A percentile compares a stretch with the other conserved stretches of the same genome.
Evolutionary conservation across 1,140 invertebrate species (phyloP).

Genomic region (Meloidogyne chitwoodi): DNA sequence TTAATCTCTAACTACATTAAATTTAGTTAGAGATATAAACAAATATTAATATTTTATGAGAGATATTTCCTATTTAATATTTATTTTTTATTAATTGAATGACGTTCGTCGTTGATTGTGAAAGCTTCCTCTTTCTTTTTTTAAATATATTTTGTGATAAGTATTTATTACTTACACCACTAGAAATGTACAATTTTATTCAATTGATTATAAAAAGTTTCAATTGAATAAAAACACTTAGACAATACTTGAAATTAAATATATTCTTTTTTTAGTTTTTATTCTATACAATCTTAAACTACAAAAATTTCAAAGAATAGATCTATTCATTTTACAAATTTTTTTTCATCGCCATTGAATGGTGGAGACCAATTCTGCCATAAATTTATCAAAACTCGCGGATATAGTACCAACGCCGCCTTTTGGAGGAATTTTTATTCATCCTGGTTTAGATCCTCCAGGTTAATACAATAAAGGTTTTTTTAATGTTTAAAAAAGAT

Average conservation of each 20-base stretch:
- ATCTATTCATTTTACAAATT: neutral
- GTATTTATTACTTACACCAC: too few species aligned
- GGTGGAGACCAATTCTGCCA: neutral
- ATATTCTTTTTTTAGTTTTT: neutral
- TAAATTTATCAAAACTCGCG: neutral
- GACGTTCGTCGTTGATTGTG: neutral
- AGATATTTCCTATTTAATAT: neutral
- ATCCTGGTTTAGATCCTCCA: constrained; percentile 30
- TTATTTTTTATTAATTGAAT: neutral
- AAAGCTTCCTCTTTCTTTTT: neutral
- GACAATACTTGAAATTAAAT: neutral
- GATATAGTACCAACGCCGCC: neutral
- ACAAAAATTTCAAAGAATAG: neutral
- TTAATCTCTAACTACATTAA: neutral
- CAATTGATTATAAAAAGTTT: neutral
- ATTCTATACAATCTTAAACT: neutral
- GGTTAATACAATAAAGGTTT: neutral
- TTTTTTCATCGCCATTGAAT: neutral
- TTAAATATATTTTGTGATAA: neutral
- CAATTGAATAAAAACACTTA: neutral
- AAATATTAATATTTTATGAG: neutral
- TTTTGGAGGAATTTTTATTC: constrained; percentile 15
- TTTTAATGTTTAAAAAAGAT: neutral
- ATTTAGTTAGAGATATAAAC: neutral
- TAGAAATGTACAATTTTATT: neutral